phyloP scores from a whole-genome alignment of 2,888 invertebrate species.

The Digitonthophagus gazella region DNA sequence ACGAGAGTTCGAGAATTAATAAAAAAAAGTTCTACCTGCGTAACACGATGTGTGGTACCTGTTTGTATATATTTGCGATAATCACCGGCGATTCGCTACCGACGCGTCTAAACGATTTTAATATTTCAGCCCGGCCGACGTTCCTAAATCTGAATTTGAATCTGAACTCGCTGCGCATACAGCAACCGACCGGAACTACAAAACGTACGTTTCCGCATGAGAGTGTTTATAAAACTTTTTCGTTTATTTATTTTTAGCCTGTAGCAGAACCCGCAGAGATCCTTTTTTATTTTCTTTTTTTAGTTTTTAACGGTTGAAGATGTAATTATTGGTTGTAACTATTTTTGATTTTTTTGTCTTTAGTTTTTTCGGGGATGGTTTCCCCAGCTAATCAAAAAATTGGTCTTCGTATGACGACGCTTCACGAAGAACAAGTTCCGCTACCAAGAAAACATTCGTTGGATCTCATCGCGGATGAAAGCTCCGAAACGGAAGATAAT shows the following conservation, averaged over 20 bases:
- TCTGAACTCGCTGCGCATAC: slow-evolving; percentile 86
- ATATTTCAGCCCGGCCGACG: slow-evolving; percentile 93
- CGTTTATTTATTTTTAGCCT: slow-evolving; percentile 24
- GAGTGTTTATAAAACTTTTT: slow-evolving; percentile 27
- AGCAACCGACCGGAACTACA: slow-evolving; percentile 68
- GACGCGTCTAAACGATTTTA: slow-evolving; percentile 32
- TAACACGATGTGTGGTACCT: slow-evolving; percentile 1
- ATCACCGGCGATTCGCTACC: background rate
- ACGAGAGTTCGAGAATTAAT: background rate
- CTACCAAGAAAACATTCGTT: slow-evolving; percentile 52
- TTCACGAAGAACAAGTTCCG: slow-evolving; percentile 78
- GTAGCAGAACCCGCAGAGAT: slow-evolving; percentile 21
- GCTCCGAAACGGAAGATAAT: slow-evolving; percentile 46
- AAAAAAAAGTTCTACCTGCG: background rate
- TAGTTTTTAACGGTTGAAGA: slow-evolving; percentile 16
- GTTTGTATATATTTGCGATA: slow-evolving; percentile 16
- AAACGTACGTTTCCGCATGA: slow-evolving; percentile 74
- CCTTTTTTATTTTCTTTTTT: slow-evolving; percentile 23
- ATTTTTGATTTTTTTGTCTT: slow-evolving; percentile 22
- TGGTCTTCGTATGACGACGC: slow-evolving; percentile 85
- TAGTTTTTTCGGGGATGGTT: slow-evolving; percentile 51
- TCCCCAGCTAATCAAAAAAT: slow-evolving; percentile 84
- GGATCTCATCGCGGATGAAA: slow-evolving; percentile 48
- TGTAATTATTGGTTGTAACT: slow-evolving; percentile 28
- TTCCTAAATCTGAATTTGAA: slow-evolving; percentile 97